phyloP scores from a whole-genome alignment of 2,113 vertebrate species.

The Neolamprologus longior region DNA sequence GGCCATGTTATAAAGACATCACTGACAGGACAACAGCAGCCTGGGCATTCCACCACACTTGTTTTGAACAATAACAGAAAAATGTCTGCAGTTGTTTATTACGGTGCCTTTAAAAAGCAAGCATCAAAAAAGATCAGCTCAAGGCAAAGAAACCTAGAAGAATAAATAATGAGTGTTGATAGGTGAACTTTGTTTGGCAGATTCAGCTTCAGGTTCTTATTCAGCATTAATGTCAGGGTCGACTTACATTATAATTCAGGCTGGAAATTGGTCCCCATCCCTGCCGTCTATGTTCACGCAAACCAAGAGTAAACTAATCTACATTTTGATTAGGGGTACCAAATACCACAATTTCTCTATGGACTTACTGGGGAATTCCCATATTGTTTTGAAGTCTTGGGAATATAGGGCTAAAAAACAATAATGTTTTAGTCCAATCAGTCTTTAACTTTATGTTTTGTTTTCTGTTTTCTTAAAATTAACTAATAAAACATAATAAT shows the following conservation, averaged over 20 bases:
- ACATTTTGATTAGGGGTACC: neutral
- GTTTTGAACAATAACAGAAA: neutral
- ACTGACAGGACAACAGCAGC: neutral
- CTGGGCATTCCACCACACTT: neutral
- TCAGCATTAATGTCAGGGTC: neutral
- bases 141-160: neutral
- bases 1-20: neutral
- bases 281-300: fast-evolving
- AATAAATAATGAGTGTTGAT: neutral
- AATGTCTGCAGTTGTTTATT: neutral
- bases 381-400: neutral
- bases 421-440: neutral
- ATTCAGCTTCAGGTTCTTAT: neutral
- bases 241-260: neutral
- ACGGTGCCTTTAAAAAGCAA: fast-evolving
- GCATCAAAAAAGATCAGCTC: neutral
- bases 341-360: neutral
- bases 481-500: neutral
- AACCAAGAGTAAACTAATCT: neutral
- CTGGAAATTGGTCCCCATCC: neutral
- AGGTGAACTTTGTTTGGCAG: neutral
- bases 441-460: neutral
- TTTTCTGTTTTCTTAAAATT: neutral
- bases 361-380: neutral
- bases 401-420: neutral